Evolutionary conservation across 2,113 vertebrate genomes (phyloP), one percentile per base, ranked within the genome.

Genomic region (Theristicus caerulescens): DNA sequence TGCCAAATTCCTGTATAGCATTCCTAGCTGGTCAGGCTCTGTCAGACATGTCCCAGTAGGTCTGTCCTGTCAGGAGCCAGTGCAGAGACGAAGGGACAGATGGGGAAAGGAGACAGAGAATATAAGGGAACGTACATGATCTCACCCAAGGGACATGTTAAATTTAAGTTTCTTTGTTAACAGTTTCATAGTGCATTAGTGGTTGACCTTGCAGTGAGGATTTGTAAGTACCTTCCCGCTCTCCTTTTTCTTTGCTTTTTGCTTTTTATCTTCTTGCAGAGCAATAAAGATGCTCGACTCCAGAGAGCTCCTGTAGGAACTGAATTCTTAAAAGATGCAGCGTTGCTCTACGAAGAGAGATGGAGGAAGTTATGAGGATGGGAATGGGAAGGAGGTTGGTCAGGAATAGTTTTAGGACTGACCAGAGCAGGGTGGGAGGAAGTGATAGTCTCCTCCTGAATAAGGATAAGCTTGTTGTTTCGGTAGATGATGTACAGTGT

Each of bases 141-240:
- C 65, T 97, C 59, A 70, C 97, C 82, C 95, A 26, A 51, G 97
- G 95, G 98, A 70, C 46, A 1, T 65, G 83, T 98, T 97, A 97
- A 87, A 64, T 93, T 79, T 97, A 96, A 97, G 88, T 93, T 98
- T 96, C 92, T 97, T 97, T 86, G 95, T 97, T 96, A 97, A 95
- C 73, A 81, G 92, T 96, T 96, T 94, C 86, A 58, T 95, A 80
- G 91, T 72, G 76, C 94, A 91, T 97, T 97, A 97, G 87, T 94
- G 86, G 65, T 71, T 98, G 98, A 97, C 97, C 97, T 98, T 98
- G 97, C 77, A 62, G 91, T 5, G 38, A 81, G 44, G 71, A 57
- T 77, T 61, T 86, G 27, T 92, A 89, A 84, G 69, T 93, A 29
- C 34, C 27, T 64, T 95, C 57, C 67, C 59, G 13, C 26, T 58